phyloP scores from a whole-genome alignment of 2,113 vertebrate genomes.

The Corythornis madagascariensis region DNA sequence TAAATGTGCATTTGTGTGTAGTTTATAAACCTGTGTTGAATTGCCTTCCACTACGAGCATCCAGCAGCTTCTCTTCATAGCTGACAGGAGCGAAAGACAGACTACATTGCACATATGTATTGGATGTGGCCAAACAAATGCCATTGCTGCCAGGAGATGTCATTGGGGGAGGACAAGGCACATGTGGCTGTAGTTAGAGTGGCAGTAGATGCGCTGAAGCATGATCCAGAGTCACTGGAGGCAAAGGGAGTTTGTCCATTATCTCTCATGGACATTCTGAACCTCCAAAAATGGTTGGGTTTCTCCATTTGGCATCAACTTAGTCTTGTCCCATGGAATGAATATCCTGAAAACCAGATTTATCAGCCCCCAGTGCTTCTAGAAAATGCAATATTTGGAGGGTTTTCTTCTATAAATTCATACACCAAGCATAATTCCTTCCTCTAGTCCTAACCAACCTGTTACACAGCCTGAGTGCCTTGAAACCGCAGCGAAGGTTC shows the following conservation, averaged over 20 bases:
- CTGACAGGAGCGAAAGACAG: background rate
- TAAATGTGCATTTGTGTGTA: background rate
- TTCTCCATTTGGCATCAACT: background rate
- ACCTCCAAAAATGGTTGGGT: background rate
- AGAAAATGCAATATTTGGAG: background rate
- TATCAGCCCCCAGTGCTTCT: background rate
- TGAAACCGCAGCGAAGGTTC: background rate
- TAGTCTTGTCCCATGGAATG: background rate
- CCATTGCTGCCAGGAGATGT: background rate
- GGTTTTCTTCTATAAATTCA: background rate
- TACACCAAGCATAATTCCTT: background rate
- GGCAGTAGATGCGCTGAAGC: background rate
- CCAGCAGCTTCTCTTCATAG: background rate
- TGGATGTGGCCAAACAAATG: background rate
- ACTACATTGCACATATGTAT: accelerated
- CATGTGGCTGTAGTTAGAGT: background rate
- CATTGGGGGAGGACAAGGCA: background rate
- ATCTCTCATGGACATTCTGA: background rate
- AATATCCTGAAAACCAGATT: background rate
- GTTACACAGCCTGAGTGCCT: background rate
- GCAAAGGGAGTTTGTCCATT: background rate
- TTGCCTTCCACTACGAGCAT: background rate
- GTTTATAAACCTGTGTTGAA: background rate
- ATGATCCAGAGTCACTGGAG: background rate
- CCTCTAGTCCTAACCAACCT: background rate